Conservation (phyloP, 2,113 vertebrate genomes). For the Macroglossus sobrinus region DNA sequence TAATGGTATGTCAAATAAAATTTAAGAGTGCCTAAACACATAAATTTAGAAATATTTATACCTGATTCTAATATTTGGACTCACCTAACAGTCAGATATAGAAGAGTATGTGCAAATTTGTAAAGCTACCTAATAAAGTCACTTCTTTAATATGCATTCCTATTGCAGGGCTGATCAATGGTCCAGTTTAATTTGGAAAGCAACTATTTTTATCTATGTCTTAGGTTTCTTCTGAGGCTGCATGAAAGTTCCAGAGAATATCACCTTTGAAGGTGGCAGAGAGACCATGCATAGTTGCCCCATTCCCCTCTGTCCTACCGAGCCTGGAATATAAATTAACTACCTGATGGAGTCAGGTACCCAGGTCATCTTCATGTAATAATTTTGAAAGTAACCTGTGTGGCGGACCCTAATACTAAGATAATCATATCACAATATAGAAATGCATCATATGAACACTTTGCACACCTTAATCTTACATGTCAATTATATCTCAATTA, state of each 20-base stretch:
- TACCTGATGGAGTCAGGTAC: not conserved
- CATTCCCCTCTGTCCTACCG: not conserved
- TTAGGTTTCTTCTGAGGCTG: not conserved
- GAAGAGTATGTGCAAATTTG: not conserved
- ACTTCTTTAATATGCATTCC: not conserved
- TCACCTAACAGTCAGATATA: not conserved
- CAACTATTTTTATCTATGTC: not conserved
- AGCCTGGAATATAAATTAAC: not conserved
- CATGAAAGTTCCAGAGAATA: not conserved
- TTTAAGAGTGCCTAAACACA: not conserved
- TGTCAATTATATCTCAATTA: not conserved
- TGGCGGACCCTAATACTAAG: not conserved
- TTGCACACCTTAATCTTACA: not conserved
- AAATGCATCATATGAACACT: not conserved
- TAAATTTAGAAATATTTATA: not conserved
- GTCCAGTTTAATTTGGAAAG: not conserved
- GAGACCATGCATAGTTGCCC: not conserved
- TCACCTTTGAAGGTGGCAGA: not conserved
- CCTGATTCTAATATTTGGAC: not conserved
- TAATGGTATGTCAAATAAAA: not conserved
- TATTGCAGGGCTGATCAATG: not conserved
- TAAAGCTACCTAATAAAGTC: not conserved
- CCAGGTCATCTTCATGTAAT: not conserved
- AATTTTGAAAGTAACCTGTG: not conserved
- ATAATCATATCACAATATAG: not conserved